phyloP scores from a whole-genome alignment of 2,888 invertebrate genomes.

The Mechanitis messenoides region DNA sequence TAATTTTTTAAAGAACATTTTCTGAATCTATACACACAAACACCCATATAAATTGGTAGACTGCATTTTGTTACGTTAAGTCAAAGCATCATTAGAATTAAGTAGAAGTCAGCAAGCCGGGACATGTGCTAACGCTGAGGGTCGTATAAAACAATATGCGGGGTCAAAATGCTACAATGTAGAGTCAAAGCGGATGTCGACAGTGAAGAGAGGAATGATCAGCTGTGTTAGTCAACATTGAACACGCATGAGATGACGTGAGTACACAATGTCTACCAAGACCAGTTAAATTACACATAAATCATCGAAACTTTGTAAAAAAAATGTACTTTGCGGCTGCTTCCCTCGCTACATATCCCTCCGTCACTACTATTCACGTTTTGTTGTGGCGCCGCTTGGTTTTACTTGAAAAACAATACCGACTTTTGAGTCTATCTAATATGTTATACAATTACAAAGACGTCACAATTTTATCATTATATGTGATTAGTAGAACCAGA shows the following conservation, averaged over 20 bases:
- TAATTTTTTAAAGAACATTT: too few species aligned
- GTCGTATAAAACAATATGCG: conserved; percentile 60
- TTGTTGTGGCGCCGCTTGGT: conserved; percentile 63
- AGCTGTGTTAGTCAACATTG: conserved; percentile 67
- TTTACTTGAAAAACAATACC: conserved; percentile 67
- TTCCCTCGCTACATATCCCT: conserved; percentile 33
- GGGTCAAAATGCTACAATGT: conserved; percentile 65
- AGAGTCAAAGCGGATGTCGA: conserved; percentile 66
- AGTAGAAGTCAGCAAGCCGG: conserved; percentile 37
- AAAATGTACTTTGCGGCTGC: conserved; percentile 33
- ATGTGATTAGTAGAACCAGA: conserved; percentile 20
- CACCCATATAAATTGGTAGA: too few species aligned
- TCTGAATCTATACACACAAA: too few species aligned
- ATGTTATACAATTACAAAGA: conserved; percentile 3
- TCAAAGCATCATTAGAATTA: conserved; percentile 25
- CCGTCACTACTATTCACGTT: conserved; percentile 50
- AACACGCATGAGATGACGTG: conserved; percentile 65
- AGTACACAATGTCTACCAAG: conserved; percentile 67
- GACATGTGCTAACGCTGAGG: conserved; percentile 59
- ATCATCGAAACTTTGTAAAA: conserved; percentile 43
- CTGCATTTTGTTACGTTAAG: too few species aligned
- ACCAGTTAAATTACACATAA: conserved; percentile 47
- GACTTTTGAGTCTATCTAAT: conserved; percentile 24
- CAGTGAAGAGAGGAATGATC: conserved; percentile 52
- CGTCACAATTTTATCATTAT: neutral